Conservation (phyloP, 2,113 vertebrate species). For the Upupa epops region DNA sequence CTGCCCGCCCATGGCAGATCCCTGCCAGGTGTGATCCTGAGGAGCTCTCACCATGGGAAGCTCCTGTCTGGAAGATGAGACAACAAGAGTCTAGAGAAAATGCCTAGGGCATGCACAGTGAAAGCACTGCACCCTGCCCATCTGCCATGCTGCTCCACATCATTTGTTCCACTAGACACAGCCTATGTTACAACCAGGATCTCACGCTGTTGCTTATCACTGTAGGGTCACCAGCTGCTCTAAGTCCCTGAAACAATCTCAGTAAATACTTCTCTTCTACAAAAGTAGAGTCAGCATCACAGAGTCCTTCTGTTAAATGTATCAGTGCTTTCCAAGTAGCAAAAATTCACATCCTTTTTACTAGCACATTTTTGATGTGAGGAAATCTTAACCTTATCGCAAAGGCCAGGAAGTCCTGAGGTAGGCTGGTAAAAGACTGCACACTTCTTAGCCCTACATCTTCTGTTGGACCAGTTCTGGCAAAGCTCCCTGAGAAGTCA, state of each 20-base stretch:
- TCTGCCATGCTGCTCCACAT: neutral
- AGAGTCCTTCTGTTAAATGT: accelerated
- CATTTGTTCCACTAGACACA: neutral
- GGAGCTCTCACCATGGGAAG: neutral
- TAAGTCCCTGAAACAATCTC: neutral
- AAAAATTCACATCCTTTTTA: neutral
- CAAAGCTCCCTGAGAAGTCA: conserved; percentile 1
- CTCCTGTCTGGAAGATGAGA: neutral
- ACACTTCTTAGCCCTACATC: neutral
- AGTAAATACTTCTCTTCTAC: neutral
- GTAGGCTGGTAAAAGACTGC: neutral
- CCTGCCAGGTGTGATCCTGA: accelerated
- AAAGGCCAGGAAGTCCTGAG: neutral
- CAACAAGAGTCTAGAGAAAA: neutral
- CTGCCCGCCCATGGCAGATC: accelerated
- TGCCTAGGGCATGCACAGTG: accelerated
- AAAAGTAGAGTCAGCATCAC: neutral
- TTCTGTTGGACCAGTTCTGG: neutral
- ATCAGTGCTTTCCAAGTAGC: neutral
- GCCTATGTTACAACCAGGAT: neutral
- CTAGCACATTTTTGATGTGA: neutral
- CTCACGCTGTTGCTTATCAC: neutral
- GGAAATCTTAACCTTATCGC: neutral
- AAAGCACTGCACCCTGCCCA: neutral
- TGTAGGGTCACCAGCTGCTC: neutral